Evolutionary conservation across 2,888 invertebrate species (phyloP), one percentile per base, ranked within the genome.

Genomic region (Microdon myrmicae): DNA sequence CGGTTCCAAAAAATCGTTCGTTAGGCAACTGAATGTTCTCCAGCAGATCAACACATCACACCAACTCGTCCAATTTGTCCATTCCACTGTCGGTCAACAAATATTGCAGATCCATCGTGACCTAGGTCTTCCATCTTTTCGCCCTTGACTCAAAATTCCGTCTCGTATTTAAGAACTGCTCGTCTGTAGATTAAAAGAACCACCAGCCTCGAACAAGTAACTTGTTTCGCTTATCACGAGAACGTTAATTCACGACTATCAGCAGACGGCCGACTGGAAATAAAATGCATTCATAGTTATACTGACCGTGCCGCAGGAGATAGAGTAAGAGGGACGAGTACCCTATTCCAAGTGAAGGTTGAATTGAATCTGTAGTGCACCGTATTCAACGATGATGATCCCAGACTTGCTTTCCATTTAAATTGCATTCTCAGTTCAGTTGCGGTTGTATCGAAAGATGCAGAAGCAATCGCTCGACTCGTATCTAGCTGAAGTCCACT

Each of bases 341-440:
- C 20, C 44, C 32, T 41, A 43, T 43, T 43, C 32, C 43, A 28
- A 16, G 22, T 44, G 19, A 17, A 20, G 12, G 22, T 34, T 7
- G 45, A 35, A 56, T 56, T 48, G 60, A 41, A 39, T 26, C 41
- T 34, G 35, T 28, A 9, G 45, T 45, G 64, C 64, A 64, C 64
- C 58, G 56, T 64, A 64, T 51, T 58, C 64, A 58, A 61, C 55
- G 56, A 44, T 49, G 41, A 44, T 34, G 60, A 56, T 64, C 35
- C 56, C 29, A 37, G 64, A 58, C 53, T 35, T 43, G 56, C 56
- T 58, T n/a, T 47, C 64, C 58, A 64, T 64, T 64, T 64, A 64
- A 64, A 64, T 64, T 64, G 58, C 64, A 58, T 64, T 64, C 64
- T 43, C 64, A 64, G 58, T 64, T 58, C 64, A 51, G 64, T 64